These are phyloP conservation scores for Amphiduros pacificus DNA, from an alignment of 2,888 invertebrate genomes.

Conservation along the genomic window DNA sequence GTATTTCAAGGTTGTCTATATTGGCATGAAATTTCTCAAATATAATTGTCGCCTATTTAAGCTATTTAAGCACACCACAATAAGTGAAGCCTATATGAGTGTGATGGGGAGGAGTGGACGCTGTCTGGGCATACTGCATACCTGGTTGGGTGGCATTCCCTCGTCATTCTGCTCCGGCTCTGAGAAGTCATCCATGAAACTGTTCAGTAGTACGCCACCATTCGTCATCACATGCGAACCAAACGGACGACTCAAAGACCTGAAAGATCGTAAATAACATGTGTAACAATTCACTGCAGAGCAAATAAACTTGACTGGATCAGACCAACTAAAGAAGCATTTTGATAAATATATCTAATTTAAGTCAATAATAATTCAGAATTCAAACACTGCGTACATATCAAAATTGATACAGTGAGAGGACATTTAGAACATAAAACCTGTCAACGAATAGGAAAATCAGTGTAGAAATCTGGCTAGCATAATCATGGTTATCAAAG, in stretches of 20 bases:
- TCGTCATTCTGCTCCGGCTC: not conserved
- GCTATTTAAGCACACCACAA: not conserved
- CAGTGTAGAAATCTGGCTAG: no score
- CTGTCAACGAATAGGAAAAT: not conserved
- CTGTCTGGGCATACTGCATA: no score
- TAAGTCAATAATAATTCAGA: not conserved
- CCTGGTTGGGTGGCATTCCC: not conserved
- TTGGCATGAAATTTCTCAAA: not conserved
- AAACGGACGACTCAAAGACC: constrained; percentile 45
- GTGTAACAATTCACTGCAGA: not conserved
- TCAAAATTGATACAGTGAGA: no score
- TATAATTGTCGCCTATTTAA: not conserved
- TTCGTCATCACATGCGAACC: constrained; percentile 45
- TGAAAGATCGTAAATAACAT: constrained; percentile 24
- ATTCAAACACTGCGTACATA: no score
- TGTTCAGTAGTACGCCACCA: constrained; percentile 49
- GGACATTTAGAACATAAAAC: no score
- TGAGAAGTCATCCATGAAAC: constrained; percentile 46
- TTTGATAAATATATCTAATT: not conserved
- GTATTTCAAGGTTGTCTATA: not conserved
- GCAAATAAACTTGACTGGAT: no score
- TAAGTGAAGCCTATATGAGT: no score
- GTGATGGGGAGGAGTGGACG: no score
- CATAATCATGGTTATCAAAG: no score
- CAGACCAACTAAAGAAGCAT: no score